Conservation (phyloP, 2,797 vertebrate genomes). For the Aphelocoma californica region DNA sequence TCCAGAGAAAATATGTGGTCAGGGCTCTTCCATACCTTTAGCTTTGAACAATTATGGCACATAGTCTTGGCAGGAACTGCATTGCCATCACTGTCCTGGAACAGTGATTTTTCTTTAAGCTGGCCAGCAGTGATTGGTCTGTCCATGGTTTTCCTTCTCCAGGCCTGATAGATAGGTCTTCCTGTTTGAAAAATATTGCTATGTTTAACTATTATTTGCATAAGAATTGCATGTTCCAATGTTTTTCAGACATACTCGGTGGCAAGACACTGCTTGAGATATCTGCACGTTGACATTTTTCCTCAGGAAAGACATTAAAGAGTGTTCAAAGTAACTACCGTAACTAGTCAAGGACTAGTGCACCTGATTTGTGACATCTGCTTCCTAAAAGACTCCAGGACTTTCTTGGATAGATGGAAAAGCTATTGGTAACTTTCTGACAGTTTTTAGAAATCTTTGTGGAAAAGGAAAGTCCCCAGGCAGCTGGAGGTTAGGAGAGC, state of each 20-base stretch:
- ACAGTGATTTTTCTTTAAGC: constrained; percentile 27
- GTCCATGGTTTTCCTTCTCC: constrained; percentile 32
- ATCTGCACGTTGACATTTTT: not conserved
- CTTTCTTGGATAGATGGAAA: not conserved
- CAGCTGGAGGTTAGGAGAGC: not conserved
- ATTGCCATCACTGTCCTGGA: not conserved
- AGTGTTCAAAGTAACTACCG: not conserved
- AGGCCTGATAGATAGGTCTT: not conserved
- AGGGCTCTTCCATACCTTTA: constrained; percentile 55
- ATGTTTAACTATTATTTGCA: not conserved
- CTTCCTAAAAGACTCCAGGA: not conserved
- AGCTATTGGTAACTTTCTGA: not conserved
- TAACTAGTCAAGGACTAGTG: not conserved
- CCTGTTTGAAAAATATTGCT: not conserved
- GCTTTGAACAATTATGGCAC: constrained; percentile 24
- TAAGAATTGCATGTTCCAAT: not conserved
- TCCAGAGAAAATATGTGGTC: not conserved
- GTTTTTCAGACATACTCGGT: not conserved
- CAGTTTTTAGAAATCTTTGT: not conserved
- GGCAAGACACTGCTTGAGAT: not conserved
- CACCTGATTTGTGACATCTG: not conserved
- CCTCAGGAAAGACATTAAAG: not conserved
- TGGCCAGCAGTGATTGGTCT: not conserved
- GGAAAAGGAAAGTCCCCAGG: not conserved
- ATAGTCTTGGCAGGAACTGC: not conserved